Conservation (phyloP, 2,797 vertebrate species). For the Eulemur albifrons region DNA sequence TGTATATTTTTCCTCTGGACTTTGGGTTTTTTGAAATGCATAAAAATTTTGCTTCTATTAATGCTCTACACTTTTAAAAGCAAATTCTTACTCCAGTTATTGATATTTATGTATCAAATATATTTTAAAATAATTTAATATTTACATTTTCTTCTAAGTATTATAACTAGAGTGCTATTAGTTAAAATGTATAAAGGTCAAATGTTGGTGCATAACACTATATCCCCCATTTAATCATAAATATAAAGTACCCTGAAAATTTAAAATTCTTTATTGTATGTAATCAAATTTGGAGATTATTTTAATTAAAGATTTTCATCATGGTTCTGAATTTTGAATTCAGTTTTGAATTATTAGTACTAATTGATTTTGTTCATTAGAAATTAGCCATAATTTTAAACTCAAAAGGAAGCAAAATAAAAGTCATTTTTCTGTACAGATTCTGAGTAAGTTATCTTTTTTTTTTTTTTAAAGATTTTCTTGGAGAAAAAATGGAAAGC, state of each 20-base stretch:
- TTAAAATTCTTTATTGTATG: not conserved
- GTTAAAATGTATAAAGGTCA: not conserved
- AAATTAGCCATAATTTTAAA: not conserved
- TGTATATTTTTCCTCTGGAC: not conserved
- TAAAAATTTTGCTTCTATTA: not conserved
- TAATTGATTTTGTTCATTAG: not conserved
- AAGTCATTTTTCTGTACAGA: not conserved
- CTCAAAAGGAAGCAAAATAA: not conserved
- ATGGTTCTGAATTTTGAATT: not conserved
- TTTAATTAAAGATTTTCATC: not conserved
- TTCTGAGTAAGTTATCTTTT: not conserved
- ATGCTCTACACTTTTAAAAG: not conserved
- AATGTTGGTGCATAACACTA: not conserved
- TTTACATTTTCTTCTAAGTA: not conserved
- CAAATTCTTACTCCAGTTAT: not conserved
- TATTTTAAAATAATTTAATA: not conserved
- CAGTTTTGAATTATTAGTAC: not conserved
- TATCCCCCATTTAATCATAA: not conserved
- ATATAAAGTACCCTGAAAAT: not conserved
- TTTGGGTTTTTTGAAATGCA: not conserved
- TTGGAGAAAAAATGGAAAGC: not conserved
- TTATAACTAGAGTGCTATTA: not conserved
- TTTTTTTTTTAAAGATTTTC: not conserved
- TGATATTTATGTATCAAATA: not conserved
- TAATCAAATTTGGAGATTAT: not conserved